phyloP scores from a whole-genome alignment of 2,888 invertebrate genomes.

The Caenorhabditis afra region DNA sequence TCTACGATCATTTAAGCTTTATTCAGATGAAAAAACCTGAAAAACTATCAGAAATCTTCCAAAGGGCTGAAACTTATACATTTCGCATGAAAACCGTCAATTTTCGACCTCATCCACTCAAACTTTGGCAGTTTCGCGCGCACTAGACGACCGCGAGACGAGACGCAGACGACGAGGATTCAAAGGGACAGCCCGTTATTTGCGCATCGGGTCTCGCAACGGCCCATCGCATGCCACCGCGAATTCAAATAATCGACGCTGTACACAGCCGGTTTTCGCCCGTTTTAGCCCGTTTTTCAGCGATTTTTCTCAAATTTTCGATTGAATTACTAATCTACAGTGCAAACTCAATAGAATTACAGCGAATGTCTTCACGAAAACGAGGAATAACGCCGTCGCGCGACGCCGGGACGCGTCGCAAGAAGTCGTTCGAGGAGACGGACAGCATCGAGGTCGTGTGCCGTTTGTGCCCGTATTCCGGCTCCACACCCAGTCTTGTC shows the following conservation, averaged over 20 bases:
- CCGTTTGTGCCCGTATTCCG: constrained; percentile 71
- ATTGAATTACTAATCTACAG: too few relatives aligned
- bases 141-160: too few relatives aligned
- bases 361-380: constrained; percentile 53
- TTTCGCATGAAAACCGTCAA: too few relatives aligned
- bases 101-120: too few relatives aligned
- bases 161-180: constrained; percentile 25
- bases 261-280: constrained; percentile 10
- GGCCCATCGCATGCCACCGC: constrained; percentile 19
- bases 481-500: constrained; percentile 66
- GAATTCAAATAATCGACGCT: constrained; percentile 33
- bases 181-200: constrained; percentile 26
- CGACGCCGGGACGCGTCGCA: constrained; percentile 44
- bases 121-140: too few relatives aligned
- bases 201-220: constrained; percentile 25
- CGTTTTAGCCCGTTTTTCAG: constrained; percentile 28
- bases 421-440: constrained; percentile 46
- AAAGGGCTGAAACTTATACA: too few relatives aligned
- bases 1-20: too few relatives aligned
- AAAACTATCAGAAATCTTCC: too few relatives aligned
- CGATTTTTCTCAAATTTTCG: neutral
- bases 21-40: too few relatives aligned
- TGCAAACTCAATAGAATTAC: too few relatives aligned
- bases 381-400: constrained; percentile 52
- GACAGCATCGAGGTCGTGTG: constrained; percentile 72